Percentiles rank a stretch among this genome's conserved stretches.
Evolutionary conservation across 2,888 invertebrate species (phyloP).

Genomic region (Nematopogon swammerdamellus): DNA sequence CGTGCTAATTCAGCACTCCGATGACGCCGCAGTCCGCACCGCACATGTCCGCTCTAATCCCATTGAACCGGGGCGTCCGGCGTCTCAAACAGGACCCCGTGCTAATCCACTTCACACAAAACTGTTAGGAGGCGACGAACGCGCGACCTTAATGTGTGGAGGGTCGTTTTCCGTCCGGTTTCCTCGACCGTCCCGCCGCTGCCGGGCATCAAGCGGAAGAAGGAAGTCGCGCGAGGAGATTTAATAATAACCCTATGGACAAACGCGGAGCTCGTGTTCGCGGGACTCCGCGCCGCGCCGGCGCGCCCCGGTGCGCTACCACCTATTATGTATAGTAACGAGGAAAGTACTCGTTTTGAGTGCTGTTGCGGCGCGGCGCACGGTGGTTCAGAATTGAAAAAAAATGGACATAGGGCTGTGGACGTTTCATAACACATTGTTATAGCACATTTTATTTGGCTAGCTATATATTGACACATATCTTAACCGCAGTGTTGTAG

Average conservation of each 20-base stretch:
- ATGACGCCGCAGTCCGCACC: too few species aligned
- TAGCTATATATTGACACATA: too few species aligned
- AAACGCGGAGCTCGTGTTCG: slow-evolving; percentile 1
- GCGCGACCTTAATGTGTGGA: background rate
- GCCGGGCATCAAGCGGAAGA: too few species aligned
- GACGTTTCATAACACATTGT: too few species aligned
- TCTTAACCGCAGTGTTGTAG: too few species aligned
- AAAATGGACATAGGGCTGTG: too few species aligned
- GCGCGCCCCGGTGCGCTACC: background rate
- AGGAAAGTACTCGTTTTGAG: too few species aligned
- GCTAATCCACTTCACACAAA: background rate
- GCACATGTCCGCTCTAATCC: background rate
- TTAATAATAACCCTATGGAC: slow-evolving; percentile 2
- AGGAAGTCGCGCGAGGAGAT: background rate
- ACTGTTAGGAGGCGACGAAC: background rate
- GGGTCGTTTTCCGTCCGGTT: background rate
- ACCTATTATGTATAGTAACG: too few species aligned
- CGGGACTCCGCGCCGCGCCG: background rate
- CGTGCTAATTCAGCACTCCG: too few species aligned
- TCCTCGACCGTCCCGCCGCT: background rate
- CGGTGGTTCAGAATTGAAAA: too few species aligned
- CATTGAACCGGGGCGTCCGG: background rate
- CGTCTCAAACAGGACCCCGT: background rate
- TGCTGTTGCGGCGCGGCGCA: too few species aligned
- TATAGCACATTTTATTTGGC: too few species aligned